Conservation (phyloP, 2,113 vertebrate genomes). For the Trichomycterus rosablanca region DNA sequence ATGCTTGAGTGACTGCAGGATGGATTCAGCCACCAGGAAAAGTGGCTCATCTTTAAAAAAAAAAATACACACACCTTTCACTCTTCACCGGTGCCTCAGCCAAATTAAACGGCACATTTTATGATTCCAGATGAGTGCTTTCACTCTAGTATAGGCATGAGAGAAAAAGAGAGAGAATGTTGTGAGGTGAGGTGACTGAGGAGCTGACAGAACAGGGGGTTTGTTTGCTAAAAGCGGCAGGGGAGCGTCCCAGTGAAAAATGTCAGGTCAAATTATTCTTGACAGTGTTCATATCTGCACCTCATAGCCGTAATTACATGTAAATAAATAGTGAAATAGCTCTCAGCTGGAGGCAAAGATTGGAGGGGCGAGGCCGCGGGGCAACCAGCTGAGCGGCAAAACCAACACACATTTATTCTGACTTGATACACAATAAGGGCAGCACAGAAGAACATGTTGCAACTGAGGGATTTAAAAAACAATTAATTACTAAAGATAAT, state of each 20-base stretch:
- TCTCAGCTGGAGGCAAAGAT: constrained; percentile 92
- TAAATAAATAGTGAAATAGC: constrained; percentile 99
- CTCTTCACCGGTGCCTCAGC: constrained; percentile 44
- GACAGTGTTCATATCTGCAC: constrained; percentile 99
- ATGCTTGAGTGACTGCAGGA: constrained; percentile 70
- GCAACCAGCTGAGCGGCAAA: constrained; percentile 84
- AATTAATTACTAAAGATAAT: not conserved
- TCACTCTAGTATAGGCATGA: constrained; percentile 24
- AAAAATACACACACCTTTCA: constrained; percentile 42
- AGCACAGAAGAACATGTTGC: not conserved
- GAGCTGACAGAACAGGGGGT: constrained; percentile 34
- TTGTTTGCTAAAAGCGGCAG: constrained; percentile 72
- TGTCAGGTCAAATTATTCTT: constrained; percentile 99
- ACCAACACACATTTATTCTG: constrained; percentile 33
- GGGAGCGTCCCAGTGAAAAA: constrained; percentile 87
- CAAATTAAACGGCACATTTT: constrained; percentile 80
- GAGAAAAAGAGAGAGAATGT: constrained; percentile 35
- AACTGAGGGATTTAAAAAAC: not conserved
- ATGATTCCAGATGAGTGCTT: constrained; percentile 27
- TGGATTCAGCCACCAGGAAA: constrained; percentile 65
- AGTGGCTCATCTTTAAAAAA: constrained; percentile 49
- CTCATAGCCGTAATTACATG: constrained; percentile 99
- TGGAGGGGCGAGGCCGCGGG: constrained; percentile 68
- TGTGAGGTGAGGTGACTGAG: constrained; percentile 38
- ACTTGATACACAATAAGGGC: constrained; percentile 32